These are phyloP conservation scores for Ochropleura plecta DNA, from an alignment of 2,888 invertebrate genomes.

Conservation along the genomic window DNA sequence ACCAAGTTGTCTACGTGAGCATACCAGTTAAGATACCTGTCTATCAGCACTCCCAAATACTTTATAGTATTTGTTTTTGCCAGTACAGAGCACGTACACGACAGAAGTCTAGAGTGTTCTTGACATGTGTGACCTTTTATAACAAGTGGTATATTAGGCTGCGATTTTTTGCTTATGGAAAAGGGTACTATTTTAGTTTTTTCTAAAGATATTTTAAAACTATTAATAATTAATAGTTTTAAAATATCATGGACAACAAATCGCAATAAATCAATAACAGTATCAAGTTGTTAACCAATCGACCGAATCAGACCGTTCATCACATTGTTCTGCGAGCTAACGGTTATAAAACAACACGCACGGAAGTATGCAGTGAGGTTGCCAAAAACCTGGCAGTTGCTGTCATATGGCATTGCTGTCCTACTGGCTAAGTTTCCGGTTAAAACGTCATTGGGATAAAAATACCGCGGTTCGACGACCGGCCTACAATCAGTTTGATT, in stretches of 20 bases:
- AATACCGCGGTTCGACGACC: slow-evolving; percentile 62
- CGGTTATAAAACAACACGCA: slow-evolving; percentile 28
- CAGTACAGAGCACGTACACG: no score
- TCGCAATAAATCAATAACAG: slow-evolving; percentile 26
- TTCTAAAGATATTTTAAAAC: no score
- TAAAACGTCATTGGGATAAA: slow-evolving; percentile 49
- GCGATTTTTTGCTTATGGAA: no score
- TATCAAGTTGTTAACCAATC: slow-evolving; percentile 35
- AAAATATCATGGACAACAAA: background rate
- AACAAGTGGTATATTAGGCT: no score
- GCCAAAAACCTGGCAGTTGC: slow-evolving; percentile 46
- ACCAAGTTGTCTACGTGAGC: no score
- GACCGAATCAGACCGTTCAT: slow-evolving; percentile 32
- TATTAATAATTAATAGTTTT: no score
- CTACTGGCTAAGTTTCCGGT: slow-evolving; percentile 47
- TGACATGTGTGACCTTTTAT: no score
- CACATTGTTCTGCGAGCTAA: slow-evolving; percentile 35
- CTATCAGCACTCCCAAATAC: no score
- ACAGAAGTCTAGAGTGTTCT: no score
- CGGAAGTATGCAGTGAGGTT: slow-evolving; percentile 30
- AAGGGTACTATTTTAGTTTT: no score
- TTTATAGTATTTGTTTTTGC: no score
- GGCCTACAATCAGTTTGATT: slow-evolving; percentile 49
- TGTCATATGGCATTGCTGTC: slow-evolving; percentile 31
- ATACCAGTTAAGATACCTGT: no score